Percentiles rank a stretch among this genome's conserved stretches.
Evolutionary conservation across 2,888 invertebrate species (phyloP).

Genomic region (Polymixis lichenea): DNA sequence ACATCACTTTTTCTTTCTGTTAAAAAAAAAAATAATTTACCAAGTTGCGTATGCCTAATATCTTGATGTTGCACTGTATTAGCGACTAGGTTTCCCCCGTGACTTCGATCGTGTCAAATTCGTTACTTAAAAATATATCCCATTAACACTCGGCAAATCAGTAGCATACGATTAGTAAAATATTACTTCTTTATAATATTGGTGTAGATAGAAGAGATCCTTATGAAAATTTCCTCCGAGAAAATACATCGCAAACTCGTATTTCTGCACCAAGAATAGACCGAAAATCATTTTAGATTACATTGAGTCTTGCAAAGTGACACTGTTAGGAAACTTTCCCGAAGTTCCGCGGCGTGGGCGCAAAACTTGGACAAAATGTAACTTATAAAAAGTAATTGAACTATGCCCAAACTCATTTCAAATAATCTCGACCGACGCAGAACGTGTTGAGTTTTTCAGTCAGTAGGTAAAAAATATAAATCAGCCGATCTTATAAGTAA

Average conservation of each 20-base stretch:
- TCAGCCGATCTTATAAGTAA: no score
- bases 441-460: background rate
- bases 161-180: no score
- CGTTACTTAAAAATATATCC: no score
- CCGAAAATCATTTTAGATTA: slow-evolving; percentile 22
- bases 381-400: slow-evolving; percentile 49
- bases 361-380: slow-evolving; percentile 16
- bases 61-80: background rate
- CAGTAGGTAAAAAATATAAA: background rate
- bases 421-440: slow-evolving; percentile 18
- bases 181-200: no score
- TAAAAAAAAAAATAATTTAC: no score
- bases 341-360: slow-evolving; percentile 17
- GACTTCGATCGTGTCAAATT: no score
- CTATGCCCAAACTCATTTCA: slow-evolving; percentile 28
- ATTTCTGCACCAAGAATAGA: background rate
- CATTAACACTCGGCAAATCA: no score
- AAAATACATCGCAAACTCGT: background rate
- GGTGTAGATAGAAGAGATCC: background rate
- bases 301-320: slow-evolving; percentile 8
- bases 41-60: background rate
- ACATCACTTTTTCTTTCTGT: no score
- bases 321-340: slow-evolving; percentile 1
- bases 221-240: no score
- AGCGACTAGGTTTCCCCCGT: no score